Percentiles rank a stretch among this genome's conserved stretches.
Conservation (phyloP, 2,797 vertebrate species). For the Neoniphon sammara region DNA sequence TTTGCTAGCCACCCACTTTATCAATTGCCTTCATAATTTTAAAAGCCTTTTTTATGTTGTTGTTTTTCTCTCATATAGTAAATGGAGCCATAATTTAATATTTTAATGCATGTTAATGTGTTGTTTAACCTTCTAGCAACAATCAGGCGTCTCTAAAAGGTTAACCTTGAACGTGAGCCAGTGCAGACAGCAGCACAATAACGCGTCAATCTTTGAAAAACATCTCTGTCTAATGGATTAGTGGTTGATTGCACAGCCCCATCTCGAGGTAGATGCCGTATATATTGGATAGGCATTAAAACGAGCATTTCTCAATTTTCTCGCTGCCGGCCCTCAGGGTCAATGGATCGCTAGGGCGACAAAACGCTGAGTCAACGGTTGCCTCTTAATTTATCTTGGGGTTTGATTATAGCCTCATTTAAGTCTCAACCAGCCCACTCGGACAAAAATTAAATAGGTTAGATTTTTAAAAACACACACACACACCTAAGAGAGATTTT, state of each 20-base stretch:
- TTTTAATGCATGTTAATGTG: constrained; percentile 90
- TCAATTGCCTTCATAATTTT: constrained; percentile 86
- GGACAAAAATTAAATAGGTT: constrained; percentile 51
- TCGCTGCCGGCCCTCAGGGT: constrained; percentile 89
- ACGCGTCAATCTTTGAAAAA: constrained; percentile 90
- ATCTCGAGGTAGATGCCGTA: constrained; percentile 90
- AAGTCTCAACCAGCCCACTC: constrained; percentile 43
- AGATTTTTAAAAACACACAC: constrained; percentile 29
- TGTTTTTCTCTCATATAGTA: constrained; percentile 86
- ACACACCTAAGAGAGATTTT: constrained; percentile 6
- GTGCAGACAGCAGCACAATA: constrained; percentile 87
- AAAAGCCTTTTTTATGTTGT: constrained; percentile 89
- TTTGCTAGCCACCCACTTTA: constrained; percentile 68
- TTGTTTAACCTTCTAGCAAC: constrained; percentile 88
- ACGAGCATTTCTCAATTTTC: constrained; percentile 94
- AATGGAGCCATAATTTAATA: constrained; percentile 88
- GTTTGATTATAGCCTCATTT: constrained; percentile 76
- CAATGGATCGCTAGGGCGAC: constrained; percentile 90
- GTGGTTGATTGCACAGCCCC: constrained; percentile 89
- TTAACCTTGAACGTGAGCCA: constrained; percentile 91
- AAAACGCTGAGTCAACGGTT: constrained; percentile 91
- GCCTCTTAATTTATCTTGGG: constrained; percentile 78
- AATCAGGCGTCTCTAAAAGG: constrained; percentile 87
- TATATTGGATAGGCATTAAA: constrained; percentile 98
- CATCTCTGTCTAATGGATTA: constrained; percentile 92